Percentiles rank a stretch among this genome's conserved stretches.
phyloP scores from a whole-genome alignment of 1,140 invertebrate species.

The Leptonema lineaticorne region DNA sequence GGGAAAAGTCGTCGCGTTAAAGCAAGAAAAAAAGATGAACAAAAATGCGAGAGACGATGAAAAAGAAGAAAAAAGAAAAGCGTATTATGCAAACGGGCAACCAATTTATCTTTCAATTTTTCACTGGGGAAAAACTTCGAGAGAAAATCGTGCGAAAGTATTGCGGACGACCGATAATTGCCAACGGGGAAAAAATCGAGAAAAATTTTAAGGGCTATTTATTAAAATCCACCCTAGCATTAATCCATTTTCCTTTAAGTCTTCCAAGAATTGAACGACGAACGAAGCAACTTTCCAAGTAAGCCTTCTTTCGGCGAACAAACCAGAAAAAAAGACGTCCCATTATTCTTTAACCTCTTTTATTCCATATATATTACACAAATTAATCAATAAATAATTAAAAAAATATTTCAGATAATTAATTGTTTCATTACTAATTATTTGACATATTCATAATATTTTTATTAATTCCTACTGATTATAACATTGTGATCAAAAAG shows the following conservation, averaged over 20 bases:
- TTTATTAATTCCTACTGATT: too few relatives aligned
- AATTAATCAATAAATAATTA: too few relatives aligned
- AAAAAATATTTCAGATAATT: too few relatives aligned
- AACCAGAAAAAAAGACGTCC: too few relatives aligned
- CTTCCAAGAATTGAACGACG: neutral
- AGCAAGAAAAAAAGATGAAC: too few relatives aligned
- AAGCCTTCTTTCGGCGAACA: neutral
- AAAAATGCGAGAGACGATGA: too few relatives aligned
- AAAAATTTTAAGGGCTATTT: conserved; percentile 3
- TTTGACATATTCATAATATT: too few relatives aligned
- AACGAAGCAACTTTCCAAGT: neutral
- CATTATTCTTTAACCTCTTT: too few relatives aligned
- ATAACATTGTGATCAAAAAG: too few relatives aligned
- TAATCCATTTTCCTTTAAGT: neutral
- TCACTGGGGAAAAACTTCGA: neutral
- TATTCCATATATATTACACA: too few relatives aligned
- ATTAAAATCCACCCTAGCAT: neutral
- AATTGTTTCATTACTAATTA: too few relatives aligned
- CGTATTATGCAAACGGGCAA: conserved; percentile 2
- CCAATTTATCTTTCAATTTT: conserved; percentile 15
- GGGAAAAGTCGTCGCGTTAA: neutral
- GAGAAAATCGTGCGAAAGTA: neutral
- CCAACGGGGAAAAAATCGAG: neutral
- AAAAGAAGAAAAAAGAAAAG: neutral
- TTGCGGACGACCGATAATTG: conserved; percentile 2